A percentile compares a stretch with the other conserved stretches of the same genome.
phyloP scores from a whole-genome alignment of 2,797 vertebrate genomes.

The Oryzias sinensis region DNA sequence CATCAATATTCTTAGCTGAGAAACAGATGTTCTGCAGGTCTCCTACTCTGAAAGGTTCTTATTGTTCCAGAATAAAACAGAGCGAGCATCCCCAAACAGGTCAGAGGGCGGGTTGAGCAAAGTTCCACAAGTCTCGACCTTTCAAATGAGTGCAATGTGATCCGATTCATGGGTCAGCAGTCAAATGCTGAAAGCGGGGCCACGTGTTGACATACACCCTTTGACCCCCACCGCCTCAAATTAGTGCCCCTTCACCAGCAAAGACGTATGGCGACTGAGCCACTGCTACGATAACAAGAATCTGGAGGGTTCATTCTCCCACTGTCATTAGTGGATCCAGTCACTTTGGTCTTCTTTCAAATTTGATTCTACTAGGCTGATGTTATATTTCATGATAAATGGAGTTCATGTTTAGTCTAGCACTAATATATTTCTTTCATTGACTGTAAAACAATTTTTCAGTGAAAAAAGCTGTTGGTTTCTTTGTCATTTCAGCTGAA shows the following conservation, averaged over 20 bases:
- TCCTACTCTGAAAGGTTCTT: conserved; percentile 60
- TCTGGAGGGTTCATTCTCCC: conserved; percentile 20
- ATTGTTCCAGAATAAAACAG: conserved; percentile 68
- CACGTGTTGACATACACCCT: conserved; percentile 57
- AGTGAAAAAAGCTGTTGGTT: conserved; percentile 18
- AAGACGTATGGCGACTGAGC: conserved; percentile 41
- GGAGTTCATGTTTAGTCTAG: no score
- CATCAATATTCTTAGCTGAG: conserved; percentile 19
- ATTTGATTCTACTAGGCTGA: no score
- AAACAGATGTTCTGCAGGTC: conserved; percentile 73
- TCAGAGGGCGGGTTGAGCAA: conserved; percentile 64
- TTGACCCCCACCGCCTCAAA: conserved; percentile 37
- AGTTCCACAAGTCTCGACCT: conserved; percentile 70
- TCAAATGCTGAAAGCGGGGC: conserved; percentile 69
- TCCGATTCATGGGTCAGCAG: conserved; percentile 70
- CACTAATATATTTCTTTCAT: no score
- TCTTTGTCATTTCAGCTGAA: conserved; percentile 25
- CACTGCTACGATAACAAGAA: conserved; percentile 45
- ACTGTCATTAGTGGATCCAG: conserved; percentile 51
- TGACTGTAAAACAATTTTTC: conserved; percentile 18
- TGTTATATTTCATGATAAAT: no score
- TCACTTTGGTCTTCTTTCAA: conserved; percentile 16
- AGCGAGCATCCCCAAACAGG: conserved; percentile 70
- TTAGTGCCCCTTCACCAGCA: conserved; percentile 9
- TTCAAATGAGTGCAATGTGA: conserved; percentile 77